Evolutionary conservation across 64 coral and sea anemone genomes (phyloP).

Genomic region (Trachythela sp.): DNA sequence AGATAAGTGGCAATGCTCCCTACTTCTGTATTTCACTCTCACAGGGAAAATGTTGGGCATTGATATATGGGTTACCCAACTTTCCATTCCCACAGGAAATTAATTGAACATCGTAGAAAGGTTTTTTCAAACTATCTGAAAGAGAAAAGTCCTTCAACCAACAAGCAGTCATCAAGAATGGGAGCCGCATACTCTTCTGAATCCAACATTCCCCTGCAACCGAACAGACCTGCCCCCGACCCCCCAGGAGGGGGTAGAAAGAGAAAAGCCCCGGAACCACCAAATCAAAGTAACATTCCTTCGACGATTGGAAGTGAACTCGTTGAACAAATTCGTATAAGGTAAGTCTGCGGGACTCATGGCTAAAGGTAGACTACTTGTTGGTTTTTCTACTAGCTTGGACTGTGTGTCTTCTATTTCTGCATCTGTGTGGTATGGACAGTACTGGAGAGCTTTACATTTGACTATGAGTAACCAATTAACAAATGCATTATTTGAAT

Average conservation of each 20-base stretch:
- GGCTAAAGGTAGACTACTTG: too few species aligned
- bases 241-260: background rate
- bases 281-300: background rate
- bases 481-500: background rate
- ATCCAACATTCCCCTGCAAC: background rate
- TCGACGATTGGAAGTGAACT: background rate
- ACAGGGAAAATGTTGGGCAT: too few species aligned
- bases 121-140: background rate
- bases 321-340: conserved; percentile 6
- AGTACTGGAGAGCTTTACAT: too few species aligned
- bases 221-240: background rate
- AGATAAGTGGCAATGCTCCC: too few species aligned
- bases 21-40: too few species aligned
- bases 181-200: background rate
- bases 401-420: too few species aligned
- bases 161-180: background rate
- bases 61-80: background rate
- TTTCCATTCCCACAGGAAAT: background rate
- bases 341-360: too few species aligned
- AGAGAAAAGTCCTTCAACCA: background rate
- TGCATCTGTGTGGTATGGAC: too few species aligned
- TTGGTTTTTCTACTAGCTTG: too few species aligned
- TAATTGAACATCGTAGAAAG: background rate
- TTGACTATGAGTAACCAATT: background rate
- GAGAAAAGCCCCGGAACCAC: background rate